Percentiles rank a stretch among this genome's conserved stretches.
Conservation (phyloP, 2,797 vertebrate species). For the Labroides dimidiatus region DNA sequence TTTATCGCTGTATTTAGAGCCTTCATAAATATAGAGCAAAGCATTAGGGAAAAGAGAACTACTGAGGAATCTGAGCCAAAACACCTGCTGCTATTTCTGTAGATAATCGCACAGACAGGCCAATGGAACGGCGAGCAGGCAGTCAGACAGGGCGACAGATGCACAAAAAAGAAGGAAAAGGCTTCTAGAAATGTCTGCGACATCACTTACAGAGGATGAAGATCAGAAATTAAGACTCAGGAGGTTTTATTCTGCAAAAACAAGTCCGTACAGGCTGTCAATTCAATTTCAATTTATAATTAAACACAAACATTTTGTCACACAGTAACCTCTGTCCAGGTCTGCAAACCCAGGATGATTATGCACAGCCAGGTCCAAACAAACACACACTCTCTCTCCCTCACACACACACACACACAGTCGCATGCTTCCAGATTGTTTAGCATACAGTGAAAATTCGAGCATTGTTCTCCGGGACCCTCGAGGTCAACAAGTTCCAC, state of each 20-base stretch:
- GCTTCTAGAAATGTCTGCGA: slow-evolving; percentile 7
- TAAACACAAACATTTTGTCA: background rate
- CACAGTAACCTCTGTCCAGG: slow-evolving; percentile 13
- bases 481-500: slow-evolving; percentile 76
- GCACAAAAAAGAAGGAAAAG: background rate
- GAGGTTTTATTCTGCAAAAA: slow-evolving; percentile 1
- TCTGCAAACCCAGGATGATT: slow-evolving; percentile 43
- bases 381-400: background rate
- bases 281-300: background rate
- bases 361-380: slow-evolving; percentile 38
- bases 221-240: background rate
- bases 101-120: slow-evolving; percentile 41
- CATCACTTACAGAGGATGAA: slow-evolving; percentile 13
- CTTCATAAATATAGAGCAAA: slow-evolving; percentile 81
- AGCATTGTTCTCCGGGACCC: slow-evolving; percentile 64
- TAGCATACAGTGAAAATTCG: slow-evolving; percentile 69
- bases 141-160: slow-evolving; percentile 6
- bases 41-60: slow-evolving; percentile 60
- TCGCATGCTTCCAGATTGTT: slow-evolving; percentile 66
- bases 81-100: slow-evolving; percentile 71
- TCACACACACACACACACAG: slow-evolving; percentile 9
- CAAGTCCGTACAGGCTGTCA: background rate
- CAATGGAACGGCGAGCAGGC: slow-evolving; percentile 1
- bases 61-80: slow-evolving; percentile 52
- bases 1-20: slow-evolving; percentile 81